Evolutionary conservation across 2,113 vertebrate genomes (phyloP).

Genomic region (Haemorhous mexicanus): DNA sequence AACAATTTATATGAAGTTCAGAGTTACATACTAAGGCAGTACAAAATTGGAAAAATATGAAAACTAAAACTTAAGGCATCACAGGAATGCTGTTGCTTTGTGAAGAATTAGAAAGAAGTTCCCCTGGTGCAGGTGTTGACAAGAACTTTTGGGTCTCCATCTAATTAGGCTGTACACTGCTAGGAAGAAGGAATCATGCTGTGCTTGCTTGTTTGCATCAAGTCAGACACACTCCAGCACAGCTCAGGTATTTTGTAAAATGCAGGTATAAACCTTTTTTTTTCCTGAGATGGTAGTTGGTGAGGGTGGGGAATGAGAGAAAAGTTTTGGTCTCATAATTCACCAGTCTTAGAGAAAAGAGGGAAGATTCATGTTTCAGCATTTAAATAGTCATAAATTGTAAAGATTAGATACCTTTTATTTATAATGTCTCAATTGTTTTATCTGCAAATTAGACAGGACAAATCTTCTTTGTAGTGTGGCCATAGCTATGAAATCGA

Average conservation of each 20-base stretch:
- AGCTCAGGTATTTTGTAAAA: not conserved
- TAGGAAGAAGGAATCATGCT: not conserved
- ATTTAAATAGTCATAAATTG: not conserved
- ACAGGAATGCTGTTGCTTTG: not conserved
- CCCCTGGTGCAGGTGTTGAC: not conserved
- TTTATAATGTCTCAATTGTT: not conserved
- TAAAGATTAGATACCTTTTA: not conserved
- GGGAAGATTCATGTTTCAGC: not conserved
- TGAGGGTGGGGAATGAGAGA: not conserved
- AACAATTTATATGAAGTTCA: too few relatives aligned
- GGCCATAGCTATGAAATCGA: not conserved
- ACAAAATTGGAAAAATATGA: too few relatives aligned
- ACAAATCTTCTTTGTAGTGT: not conserved
- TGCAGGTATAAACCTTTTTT: not conserved
- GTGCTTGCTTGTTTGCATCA: slow-evolving; percentile 21
- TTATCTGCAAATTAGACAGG: not conserved
- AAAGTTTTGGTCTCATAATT: not conserved
- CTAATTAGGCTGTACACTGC: slow-evolving; percentile 23
- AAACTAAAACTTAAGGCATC: too few relatives aligned
- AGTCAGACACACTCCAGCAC: not conserved
- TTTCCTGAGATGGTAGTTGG: not conserved
- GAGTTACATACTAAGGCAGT: too few relatives aligned
- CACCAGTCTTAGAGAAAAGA: not conserved
- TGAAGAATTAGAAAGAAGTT: not conserved
- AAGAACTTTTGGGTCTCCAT: slow-evolving; percentile 21